These are phyloP conservation scores for Zaprionus taronus DNA, from an alignment of 1,140 invertebrate species.

Conservation along the genomic window DNA sequence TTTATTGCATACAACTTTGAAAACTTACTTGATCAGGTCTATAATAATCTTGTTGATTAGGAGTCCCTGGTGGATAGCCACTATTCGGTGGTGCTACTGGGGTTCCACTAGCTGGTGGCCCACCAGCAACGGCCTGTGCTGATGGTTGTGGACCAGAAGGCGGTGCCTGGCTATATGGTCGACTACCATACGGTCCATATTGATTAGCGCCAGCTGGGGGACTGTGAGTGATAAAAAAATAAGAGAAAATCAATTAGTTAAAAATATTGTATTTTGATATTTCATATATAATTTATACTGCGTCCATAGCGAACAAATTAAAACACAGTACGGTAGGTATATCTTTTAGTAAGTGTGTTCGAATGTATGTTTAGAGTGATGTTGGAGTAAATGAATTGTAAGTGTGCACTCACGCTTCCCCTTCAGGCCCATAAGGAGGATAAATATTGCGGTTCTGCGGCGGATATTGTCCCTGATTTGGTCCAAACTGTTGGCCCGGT, in stretches of 20 bases:
- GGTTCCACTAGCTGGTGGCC: slow-evolving; percentile 69
- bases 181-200: slow-evolving; percentile 78
- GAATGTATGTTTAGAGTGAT: slow-evolving; percentile 27
- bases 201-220: slow-evolving; percentile 78
- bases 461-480: slow-evolving; percentile 88
- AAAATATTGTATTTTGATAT: background rate
- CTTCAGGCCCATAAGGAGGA: slow-evolving; percentile 90
- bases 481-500: slow-evolving; percentile 85
- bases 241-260: slow-evolving; percentile 16
- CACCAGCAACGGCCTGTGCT: slow-evolving; percentile 64
- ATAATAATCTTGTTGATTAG: slow-evolving; percentile 88
- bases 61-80: slow-evolving; percentile 85
- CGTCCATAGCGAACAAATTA: slow-evolving; percentile 6
- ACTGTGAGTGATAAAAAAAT: slow-evolving; percentile 29
- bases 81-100: slow-evolving; percentile 84
- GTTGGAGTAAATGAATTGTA: slow-evolving; percentile 53
- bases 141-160: slow-evolving; percentile 73
- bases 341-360: slow-evolving; percentile 29
- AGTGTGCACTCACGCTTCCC: slow-evolving; percentile 81
- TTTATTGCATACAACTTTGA: background rate
- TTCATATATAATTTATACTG: background rate
- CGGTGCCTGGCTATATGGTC: slow-evolving; percentile 78
- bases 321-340: slow-evolving; percentile 46
- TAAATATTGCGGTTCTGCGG: slow-evolving; percentile 89
- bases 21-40: slow-evolving; percentile 86